Evolutionary conservation across 2,888 invertebrate species (phyloP), one percentile per base, ranked within the genome.

Genomic region (Ochlodes sylvanus): DNA sequence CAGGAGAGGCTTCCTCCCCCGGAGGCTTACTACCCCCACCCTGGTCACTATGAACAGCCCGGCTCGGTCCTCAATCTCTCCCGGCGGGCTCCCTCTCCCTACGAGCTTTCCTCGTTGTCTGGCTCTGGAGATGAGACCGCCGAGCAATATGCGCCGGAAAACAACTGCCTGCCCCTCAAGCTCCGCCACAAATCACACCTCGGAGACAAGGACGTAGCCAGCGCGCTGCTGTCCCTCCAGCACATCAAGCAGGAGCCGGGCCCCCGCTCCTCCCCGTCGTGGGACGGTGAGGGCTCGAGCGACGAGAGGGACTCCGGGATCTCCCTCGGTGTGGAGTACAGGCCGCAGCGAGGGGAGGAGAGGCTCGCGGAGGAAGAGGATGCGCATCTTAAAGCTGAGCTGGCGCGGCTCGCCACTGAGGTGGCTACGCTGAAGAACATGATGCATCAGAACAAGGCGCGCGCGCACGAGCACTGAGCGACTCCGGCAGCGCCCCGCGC

Each of bases 251-350:
- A 97, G 82, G 98, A 98, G 85, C 97, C 97, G 0, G 96, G 95
- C 27, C 95, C 96, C 60, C 94, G 96, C 52, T 96, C 97, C 15
- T 97, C 97, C 12, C 97, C 97, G 4, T 96, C 97, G 0, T 97
- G 97, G 96, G 97, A 97, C 85, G 97, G 96, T 38, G 98, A 98
- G 80, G 98, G 98, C 38, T 98, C 97, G 67, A 97, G 97, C 78
- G 98, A 98, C 84, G 98, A 98, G 85, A 93, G 98, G 7, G 98
- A 98, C 82, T 98, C 98, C 0, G 98, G 98, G 7, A 98, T 98
- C 75, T 98, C 98, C 0, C 89, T 97, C 66, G 97, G 96, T 2
- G 95, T 95, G 9, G 96, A 96, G 74, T 96, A 94, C 93, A 85
- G 93, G 79, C 87, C 89, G 42, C 87, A 85, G 73, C 82, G 88